Evolutionary conservation across 35 echinoderm and acorn worm species (phyloP).

Genomic region (Strongylocentrotus purpuratus): DNA sequence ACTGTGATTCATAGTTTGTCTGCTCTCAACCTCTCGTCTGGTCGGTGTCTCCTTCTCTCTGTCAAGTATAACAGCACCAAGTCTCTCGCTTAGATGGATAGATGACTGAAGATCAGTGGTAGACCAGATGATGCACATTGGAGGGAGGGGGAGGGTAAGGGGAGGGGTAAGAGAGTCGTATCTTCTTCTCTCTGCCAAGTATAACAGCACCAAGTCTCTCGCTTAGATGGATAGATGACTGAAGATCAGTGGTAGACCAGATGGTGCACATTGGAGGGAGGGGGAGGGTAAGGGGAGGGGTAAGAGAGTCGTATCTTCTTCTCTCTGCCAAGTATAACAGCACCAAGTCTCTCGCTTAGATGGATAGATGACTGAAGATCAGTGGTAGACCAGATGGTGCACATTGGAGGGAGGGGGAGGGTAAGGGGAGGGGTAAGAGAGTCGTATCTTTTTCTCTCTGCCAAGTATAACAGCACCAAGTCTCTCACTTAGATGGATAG

Average conservation of each 20-base stretch:
- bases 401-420: background rate
- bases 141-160: no score
- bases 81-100: background rate
- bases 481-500: background rate
- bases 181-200: background rate
- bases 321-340: background rate
- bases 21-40: background rate
- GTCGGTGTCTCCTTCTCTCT: background rate
- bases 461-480: background rate
- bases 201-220: background rate
- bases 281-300: no score
- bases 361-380: background rate
- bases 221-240: background rate
- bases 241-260: background rate
- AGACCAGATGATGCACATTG: background rate
- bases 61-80: background rate
- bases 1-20: slow-evolving; percentile 11
- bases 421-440: no score
- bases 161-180: background rate
- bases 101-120: background rate
- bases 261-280: background rate
- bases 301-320: background rate
- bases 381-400: background rate
- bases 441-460: background rate
- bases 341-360: background rate